phyloP scores from a whole-genome alignment of 2,888 invertebrate genomes.

The Drosophila pseudotalamancana region DNA sequence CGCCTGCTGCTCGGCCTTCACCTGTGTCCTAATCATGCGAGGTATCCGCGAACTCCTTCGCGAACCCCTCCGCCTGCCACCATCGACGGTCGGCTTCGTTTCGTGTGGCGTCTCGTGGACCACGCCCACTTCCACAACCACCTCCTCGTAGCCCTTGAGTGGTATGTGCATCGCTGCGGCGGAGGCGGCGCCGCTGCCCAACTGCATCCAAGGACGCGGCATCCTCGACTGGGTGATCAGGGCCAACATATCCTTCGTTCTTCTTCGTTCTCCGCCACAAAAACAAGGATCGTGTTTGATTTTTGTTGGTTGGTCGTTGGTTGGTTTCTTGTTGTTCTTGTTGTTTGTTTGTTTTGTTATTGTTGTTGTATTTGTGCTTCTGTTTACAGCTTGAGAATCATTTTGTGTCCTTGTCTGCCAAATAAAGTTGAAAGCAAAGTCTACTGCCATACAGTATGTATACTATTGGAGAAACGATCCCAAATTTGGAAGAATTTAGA shows the following conservation, averaged over 20 bases:
- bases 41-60: slow-evolving; percentile 25
- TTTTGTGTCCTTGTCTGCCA: background rate
- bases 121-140: too few relatives aligned
- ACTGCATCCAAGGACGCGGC: slow-evolving; percentile 26
- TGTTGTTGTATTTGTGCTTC: background rate
- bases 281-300: background rate
- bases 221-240: slow-evolving; percentile 27
- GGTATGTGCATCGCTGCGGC: background rate
- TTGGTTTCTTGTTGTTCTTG: background rate
- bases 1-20: background rate
- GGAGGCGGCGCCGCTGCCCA: background rate
- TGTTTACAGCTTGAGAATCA: background rate
- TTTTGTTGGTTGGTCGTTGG: too few relatives aligned
- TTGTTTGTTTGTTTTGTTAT: background rate
- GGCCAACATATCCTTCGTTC: slow-evolving; percentile 30
- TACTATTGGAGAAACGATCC: too few relatives aligned
- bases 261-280: too few relatives aligned
- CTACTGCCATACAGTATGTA: background rate
- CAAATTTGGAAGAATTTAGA: too few relatives aligned
- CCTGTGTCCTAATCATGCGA: slow-evolving; percentile 5
- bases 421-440: background rate
- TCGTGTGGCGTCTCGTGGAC: background rate
- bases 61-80: background rate
- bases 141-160: background rate
- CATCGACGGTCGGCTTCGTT: background rate